phyloP scores from a whole-genome alignment of 64 coral and sea anemone genomes.

The Pocillopora damicornis region DNA sequence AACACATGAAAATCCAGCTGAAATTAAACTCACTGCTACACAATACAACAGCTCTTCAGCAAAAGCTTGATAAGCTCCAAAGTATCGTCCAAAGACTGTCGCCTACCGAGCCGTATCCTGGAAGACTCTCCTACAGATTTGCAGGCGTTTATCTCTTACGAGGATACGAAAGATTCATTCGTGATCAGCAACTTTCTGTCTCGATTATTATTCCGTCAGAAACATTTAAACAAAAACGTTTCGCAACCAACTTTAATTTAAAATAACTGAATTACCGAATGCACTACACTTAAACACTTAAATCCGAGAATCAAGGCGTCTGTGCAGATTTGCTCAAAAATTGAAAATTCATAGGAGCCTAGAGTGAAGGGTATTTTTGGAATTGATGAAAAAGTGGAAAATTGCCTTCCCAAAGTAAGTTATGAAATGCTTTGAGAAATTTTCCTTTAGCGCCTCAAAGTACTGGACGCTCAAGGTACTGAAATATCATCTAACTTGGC shows the following conservation, averaged over 20 bases:
- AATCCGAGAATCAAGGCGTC: too few species aligned
- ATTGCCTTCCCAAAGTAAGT: too few species aligned
- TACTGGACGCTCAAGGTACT: too few species aligned
- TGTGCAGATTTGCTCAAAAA: too few species aligned
- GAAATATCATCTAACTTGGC: too few species aligned
- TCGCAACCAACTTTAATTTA: constrained; percentile 43
- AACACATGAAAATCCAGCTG: constrained; percentile 44
- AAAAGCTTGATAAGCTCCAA: constrained; percentile 3
- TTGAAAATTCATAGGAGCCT: too few species aligned
- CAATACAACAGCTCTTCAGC: not conserved
- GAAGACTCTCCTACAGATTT: constrained; percentile 46
- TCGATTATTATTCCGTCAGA: constrained; percentile 1
- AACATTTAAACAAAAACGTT: constrained; percentile 9
- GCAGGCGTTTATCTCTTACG: constrained; percentile 21
- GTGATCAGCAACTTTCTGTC: constrained; percentile 20
- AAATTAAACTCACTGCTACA: not conserved
- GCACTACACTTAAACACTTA: too few species aligned
- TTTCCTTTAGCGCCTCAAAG: too few species aligned
- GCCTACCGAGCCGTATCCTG: constrained; percentile 37
- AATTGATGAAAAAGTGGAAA: too few species aligned
- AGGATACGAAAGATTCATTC: constrained; percentile 8
- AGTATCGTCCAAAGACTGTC: constrained; percentile 13
- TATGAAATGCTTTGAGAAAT: too few species aligned
- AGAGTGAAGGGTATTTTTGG: too few species aligned
- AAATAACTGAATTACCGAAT: not conserved